Base-by-base conservation (phyloP, 2,888 invertebrate species). In the Smittia sp. region DNA sequence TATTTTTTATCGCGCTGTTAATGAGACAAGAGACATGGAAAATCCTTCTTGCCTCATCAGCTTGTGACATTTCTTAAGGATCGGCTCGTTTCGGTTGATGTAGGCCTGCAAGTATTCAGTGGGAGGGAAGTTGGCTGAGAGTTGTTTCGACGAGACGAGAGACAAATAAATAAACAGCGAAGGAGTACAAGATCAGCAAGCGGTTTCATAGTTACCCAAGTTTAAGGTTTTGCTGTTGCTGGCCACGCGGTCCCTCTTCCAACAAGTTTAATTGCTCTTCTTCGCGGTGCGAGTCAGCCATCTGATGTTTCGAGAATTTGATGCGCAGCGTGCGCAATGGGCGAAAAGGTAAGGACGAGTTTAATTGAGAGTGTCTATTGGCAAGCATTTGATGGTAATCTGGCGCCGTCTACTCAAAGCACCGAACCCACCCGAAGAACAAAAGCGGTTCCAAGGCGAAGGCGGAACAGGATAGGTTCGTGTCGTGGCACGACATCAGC, bases 211-310 rank as follows among this genome's bases (percentile, higher is more conserved):
- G 89, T 92, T 94, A 97, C 97, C 97, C 97, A 85, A 97, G 89
- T 86, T 96, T 96, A 84, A 96, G 91, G 85, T 95, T 94, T 88
- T 96, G 96, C 69, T 77, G 77, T 77, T 82, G 82, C 77, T 79
- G 81, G 84, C 94, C 93, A 82, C 92, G 89, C 83, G 94, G 90
- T 81, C 92, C 94, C 86, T 97, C 97, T 86, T 97, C 97, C 83
- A 98, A 90, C 82, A 98, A 90, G 79, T 95, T 95, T 81, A 95
- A 93, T 85, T 94, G 95, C 85, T 97, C 94, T 87, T 96, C 93
- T 85, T 96, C 96, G 81, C 93, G 90, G 83, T 92, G 91, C 82
- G 95, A 94, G 85, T 97, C 97, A 85, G 96, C 95, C 94, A 96
- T 95, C 93, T 96, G 95, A 86, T 15, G 22, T 46, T 38, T 32